These are phyloP conservation scores for Zoroaster sp. DNA, from an alignment of 53 echinoderm and acorn worm species.

Conservation along the genomic window DNA sequence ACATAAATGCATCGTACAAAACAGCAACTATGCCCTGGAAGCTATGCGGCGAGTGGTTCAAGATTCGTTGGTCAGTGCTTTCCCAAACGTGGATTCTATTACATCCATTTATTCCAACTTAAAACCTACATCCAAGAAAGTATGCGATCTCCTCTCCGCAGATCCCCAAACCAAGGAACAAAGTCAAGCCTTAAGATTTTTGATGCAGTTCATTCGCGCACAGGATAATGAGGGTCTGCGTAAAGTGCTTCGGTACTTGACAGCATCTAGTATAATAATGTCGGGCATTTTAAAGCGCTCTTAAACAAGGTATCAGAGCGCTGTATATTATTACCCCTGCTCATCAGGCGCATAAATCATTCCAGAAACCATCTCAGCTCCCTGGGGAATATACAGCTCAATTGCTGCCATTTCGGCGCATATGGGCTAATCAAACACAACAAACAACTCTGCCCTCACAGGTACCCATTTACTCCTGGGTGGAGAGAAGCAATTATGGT, in stretches of 20 bases:
- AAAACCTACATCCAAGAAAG: slow-evolving; percentile 42
- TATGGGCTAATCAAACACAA: too few relatives aligned
- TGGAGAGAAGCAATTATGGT: too few relatives aligned
- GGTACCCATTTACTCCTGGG: too few relatives aligned
- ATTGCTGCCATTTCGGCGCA: too few relatives aligned
- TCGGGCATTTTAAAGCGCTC: too few relatives aligned
- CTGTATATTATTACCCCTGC: too few relatives aligned
- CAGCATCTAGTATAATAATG: slow-evolving; percentile 40
- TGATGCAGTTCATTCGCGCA: slow-evolving; percentile 45
- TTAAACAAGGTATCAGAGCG: too few relatives aligned
- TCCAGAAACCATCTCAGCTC: too few relatives aligned
- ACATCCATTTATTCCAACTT: slow-evolving; percentile 13
- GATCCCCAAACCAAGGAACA: slow-evolving; percentile 52
- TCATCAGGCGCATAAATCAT: too few relatives aligned
- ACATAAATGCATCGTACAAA: slow-evolving; percentile 56
- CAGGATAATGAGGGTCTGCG: slow-evolving; percentile 30
- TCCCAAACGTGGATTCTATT: slow-evolving; percentile 28
- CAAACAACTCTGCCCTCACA: too few relatives aligned
- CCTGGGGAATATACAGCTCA: too few relatives aligned
- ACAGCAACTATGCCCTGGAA: slow-evolving; percentile 35
- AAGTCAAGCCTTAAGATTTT: slow-evolving; percentile 18
- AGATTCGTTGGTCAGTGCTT: not conserved
- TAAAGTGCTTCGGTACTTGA: slow-evolving; percentile 35
- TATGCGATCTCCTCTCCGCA: slow-evolving; percentile 27
- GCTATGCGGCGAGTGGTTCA: slow-evolving; percentile 5